Evolutionary conservation across 2,113 vertebrate genomes (phyloP), one percentile per base, ranked within the genome.

Genomic region (Ageneiosus marmoratus): DNA sequence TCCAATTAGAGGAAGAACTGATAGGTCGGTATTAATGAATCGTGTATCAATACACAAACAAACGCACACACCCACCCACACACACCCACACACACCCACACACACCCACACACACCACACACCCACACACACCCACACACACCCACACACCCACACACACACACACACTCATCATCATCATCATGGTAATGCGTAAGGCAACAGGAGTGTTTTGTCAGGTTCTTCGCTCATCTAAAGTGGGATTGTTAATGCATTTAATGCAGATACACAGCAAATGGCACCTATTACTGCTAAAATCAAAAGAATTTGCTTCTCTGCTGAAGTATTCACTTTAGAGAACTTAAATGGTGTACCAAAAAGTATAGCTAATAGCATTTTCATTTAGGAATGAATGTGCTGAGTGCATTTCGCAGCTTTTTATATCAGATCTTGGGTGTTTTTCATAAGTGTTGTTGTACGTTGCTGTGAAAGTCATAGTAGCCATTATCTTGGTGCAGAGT

Each of bases 1-100:
- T 74, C 76, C 77, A 85, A 72, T 85, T 85, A 87, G 60, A 48
- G 74, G 60, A 60, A 76, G 76, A 70, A 77, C n/a, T 78, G 76
- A 74, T 58, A 48, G 51, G 37, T 72, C 27, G 79, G 65, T 34
- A 79, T 84, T 69, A 77, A 50, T 79, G n/a, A 82, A 78, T 29
- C 46, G 60, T 41, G 51, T 50, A 44, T 65, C 27, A 48, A 73
- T 8, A 73, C 44, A 73, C 70, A 73, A 44, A 73, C 34, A n/a
- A n/a, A n/a, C n/a, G n/a, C n/a, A n/a, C n/a, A n/a, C n/a, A n/a
- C n/a, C n/a, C n/a, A n/a, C n/a, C n/a, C n/a, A n/a, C n/a, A n/a
- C n/a, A n/a, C n/a, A n/a, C n/a, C n/a, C n/a, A n/a, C n/a, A n/a
- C n/a, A n/a, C n/a, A n/a, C n/a, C n/a, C n/a, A n/a, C n/a, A n/a